A percentile compares a stretch with the other conserved stretches of the same genome.
phyloP scores from a whole-genome alignment of 2,888 invertebrate genomes.

The Coenonympha arcania region DNA sequence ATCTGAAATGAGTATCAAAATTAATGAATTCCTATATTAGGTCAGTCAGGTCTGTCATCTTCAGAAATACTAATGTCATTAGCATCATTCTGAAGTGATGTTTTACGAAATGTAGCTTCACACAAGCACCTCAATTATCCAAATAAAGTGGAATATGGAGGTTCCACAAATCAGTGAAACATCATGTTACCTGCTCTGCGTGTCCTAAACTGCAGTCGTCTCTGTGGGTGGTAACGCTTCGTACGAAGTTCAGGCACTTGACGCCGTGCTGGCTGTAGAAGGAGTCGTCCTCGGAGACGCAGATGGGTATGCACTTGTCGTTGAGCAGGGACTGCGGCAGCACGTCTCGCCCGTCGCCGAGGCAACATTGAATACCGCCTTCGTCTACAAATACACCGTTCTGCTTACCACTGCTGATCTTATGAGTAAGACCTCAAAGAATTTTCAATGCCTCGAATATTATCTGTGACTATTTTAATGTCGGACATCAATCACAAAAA shows the following conservation, averaged over 20 bases:
- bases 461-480: too few relatives aligned
- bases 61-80: too few relatives aligned
- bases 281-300: constrained; percentile 69
- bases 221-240: constrained; percentile 72
- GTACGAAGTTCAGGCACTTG: constrained; percentile 75
- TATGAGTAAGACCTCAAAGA: too few relatives aligned
- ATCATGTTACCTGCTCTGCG: constrained; percentile 74
- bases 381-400: constrained; percentile 43
- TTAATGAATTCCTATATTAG: too few relatives aligned
- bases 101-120: too few relatives aligned
- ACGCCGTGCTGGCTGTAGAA: constrained; percentile 67
- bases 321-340: constrained; percentile 64
- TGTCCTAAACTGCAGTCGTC: constrained; percentile 73
- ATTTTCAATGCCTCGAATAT: too few relatives aligned
- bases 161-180: too few relatives aligned
- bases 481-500: too few relatives aligned
- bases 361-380: constrained; percentile 72
- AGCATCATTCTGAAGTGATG: too few relatives aligned
- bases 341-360: constrained; percentile 54
- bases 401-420: background rate
- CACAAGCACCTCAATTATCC: too few relatives aligned
- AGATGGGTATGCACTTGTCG: constrained; percentile 76
- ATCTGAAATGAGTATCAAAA: constrained; percentile 62
- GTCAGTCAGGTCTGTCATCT: too few relatives aligned
- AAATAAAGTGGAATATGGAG: too few relatives aligned